Base-by-base conservation (phyloP, 1,140 invertebrate species). In the Drosophila pseudoananassae region DNA sequence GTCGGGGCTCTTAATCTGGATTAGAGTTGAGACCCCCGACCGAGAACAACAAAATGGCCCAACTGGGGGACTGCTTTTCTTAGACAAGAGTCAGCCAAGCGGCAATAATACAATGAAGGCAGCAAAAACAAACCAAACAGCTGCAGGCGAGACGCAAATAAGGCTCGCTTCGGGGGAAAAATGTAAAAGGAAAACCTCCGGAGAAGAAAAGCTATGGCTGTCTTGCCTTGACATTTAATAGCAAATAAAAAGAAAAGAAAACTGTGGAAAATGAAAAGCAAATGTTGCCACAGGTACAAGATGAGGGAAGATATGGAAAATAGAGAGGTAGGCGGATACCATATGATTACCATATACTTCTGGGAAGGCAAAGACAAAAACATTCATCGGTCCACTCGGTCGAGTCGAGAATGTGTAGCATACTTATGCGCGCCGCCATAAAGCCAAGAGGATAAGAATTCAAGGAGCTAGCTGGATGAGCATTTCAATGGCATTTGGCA, bases 171-270 rank as follows among this genome's bases (percentile, higher is more conserved):
- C 23, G 14, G 14, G 69, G 52, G 20, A 43, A 31, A 23, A 45
- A 43, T 31, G 15, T 14, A 36, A 56, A 51, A 12, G 25, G 47
- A 55, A 29, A 45, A 54, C 33, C 33, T 12, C 31, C 43, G 59
- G 54, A 25, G 56, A 36, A 36, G 47, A 54, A 61, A 70, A 46
- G 36, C 23, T 25, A 4, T 25, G 23, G 23, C 23, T 25, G 23
- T 27, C 25, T 27, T 27, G 25, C 81, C 80, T 84, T 84, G 81
- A 76, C 80, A 84, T 84, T 84, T 84, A 84, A 72, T 66, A 64
- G 47, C n/a, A 43, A 43, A 40, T 2, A 14, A 14, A 14, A n/a
- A 40, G 4, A 14, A 40, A 14, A 40, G 14, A 14, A 40, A 14
- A 43, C 15, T 43, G 40, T 3, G 50, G 54, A 60, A 64, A 68